A percentile compares a stretch with the other conserved stretches of the same genome.
Conservation (phyloP, 2,888 invertebrate species). For the Ichneumon xanthorius region DNA sequence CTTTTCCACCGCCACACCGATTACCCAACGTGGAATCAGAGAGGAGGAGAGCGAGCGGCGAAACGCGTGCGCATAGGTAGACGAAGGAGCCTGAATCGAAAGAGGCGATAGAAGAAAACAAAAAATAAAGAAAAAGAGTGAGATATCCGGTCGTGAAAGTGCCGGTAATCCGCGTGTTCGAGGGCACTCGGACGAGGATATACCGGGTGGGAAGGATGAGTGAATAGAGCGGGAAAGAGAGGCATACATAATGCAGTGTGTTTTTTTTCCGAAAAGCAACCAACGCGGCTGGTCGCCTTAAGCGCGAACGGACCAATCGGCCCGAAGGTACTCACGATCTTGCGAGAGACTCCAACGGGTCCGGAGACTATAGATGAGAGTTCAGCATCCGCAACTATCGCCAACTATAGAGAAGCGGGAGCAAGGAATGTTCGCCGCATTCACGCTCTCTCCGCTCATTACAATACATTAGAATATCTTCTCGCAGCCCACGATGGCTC, state of each 20-base stretch:
- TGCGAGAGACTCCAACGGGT: slow-evolving; percentile 16
- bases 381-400: slow-evolving; percentile 15
- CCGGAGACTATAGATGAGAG: slow-evolving; percentile 21
- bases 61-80: slow-evolving; percentile 15
- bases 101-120: slow-evolving; percentile 47
- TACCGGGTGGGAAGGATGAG: slow-evolving; percentile 58
- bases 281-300: slow-evolving; percentile 75
- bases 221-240: slow-evolving; percentile 42
- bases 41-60: slow-evolving; percentile 23
- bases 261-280: slow-evolving; percentile 72
- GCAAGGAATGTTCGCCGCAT: slow-evolving; percentile 37
- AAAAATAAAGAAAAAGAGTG: slow-evolving; percentile 56
- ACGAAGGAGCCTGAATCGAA: slow-evolving; percentile 19
- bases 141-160: slow-evolving; percentile 63
- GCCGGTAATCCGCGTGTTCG: slow-evolving; percentile 77
- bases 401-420: slow-evolving; percentile 11
- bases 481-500: slow-evolving; percentile 57
- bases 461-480: slow-evolving; percentile 78
- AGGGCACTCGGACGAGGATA: slow-evolving; percentile 75
- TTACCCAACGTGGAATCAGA: slow-evolving; percentile 17
- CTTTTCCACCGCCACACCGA: slow-evolving; percentile 45
- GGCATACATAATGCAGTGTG: slow-evolving; percentile 80
- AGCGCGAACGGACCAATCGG: slow-evolving; percentile 77
- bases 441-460: slow-evolving; percentile 73
- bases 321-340: slow-evolving; percentile 49